A percentile compares a stretch with the other conserved stretches of the same genome.
Conservation (phyloP, 2,113 vertebrate species). For the Myotis yumanensis region DNA sequence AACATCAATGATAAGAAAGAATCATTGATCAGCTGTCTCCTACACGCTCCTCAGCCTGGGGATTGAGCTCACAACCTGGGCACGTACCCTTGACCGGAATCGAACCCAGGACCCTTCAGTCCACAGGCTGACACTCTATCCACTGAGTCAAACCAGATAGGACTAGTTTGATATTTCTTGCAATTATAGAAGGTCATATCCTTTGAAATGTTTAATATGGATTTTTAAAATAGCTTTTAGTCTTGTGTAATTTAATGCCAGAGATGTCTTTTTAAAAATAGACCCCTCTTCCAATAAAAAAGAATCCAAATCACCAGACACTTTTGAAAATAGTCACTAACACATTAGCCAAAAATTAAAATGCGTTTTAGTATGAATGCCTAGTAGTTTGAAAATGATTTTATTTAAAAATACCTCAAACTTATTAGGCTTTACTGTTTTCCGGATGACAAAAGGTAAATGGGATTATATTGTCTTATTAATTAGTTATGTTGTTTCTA, state of each 20-base stretch:
- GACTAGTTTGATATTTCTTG: slow-evolving; percentile 45
- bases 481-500: slow-evolving; percentile 45
- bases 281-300: slow-evolving; percentile 41
- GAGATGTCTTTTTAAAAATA: slow-evolving; percentile 68
- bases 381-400: slow-evolving; percentile 45
- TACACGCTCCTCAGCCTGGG: too few relatives aligned
- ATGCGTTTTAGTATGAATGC: slow-evolving; percentile 43
- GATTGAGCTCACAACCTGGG: too few relatives aligned
- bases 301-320: not conserved
- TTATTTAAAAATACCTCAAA: slow-evolving; percentile 42
- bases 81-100: too few relatives aligned
- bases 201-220: slow-evolving; percentile 47
- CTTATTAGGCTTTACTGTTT: slow-evolving; percentile 54
- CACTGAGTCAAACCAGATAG: too few relatives aligned
- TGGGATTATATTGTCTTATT: slow-evolving; percentile 56
- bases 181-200: not conserved
- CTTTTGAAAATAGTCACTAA: slow-evolving; percentile 56
- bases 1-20: too few relatives aligned
- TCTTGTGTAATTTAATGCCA: slow-evolving; percentile 60
- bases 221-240: slow-evolving; percentile 63
- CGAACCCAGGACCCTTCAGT: too few relatives aligned
- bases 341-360: slow-evolving; percentile 46
- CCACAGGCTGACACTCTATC: too few relatives aligned
- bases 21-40: too few relatives aligned
- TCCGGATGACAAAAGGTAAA: slow-evolving; percentile 37